phyloP scores from a whole-genome alignment of 2,797 vertebrate species.

The Lacerta agilis region DNA sequence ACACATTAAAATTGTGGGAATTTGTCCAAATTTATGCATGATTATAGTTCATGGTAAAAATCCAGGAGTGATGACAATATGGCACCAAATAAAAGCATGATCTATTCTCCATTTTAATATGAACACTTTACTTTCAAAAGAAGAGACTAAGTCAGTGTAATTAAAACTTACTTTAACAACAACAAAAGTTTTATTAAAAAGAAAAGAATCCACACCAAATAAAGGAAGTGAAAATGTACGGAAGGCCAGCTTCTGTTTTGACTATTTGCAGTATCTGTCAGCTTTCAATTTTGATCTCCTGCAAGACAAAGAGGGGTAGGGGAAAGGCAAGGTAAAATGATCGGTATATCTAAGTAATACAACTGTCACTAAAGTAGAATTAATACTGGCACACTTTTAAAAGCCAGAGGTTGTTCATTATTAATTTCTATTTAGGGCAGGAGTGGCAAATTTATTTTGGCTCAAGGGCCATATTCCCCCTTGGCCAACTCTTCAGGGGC shows the following conservation, averaged over 20 bases:
- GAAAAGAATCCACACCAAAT: not conserved
- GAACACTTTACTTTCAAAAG: not conserved
- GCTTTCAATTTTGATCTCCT: slow-evolving; percentile 98
- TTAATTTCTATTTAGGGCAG: not conserved
- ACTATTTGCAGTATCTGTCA: slow-evolving; percentile 97
- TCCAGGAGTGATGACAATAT: not conserved
- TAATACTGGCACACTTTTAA: not conserved
- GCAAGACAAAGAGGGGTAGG: slow-evolving; percentile 56
- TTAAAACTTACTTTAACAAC: not conserved
- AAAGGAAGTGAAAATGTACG: slow-evolving; percentile 19
- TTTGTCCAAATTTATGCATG: not conserved
- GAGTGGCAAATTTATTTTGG: too few relatives aligned
- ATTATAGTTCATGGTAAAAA: not conserved
- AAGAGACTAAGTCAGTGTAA: not conserved
- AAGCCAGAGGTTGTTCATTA: not conserved
- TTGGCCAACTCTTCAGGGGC: too few relatives aligned
- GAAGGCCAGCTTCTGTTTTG: slow-evolving; percentile 2
- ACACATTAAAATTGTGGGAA: not conserved
- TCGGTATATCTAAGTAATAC: not conserved
- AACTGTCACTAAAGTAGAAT: not conserved
- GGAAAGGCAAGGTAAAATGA: not conserved
- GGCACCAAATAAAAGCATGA: not conserved
- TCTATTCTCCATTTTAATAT: not conserved
- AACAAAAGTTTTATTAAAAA: slow-evolving; percentile 1
- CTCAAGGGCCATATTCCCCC: too few relatives aligned